These are phyloP conservation scores for Planiliza haematocheilus DNA, from an alignment of 2,113 vertebrate genomes.

Conservation along the genomic window DNA sequence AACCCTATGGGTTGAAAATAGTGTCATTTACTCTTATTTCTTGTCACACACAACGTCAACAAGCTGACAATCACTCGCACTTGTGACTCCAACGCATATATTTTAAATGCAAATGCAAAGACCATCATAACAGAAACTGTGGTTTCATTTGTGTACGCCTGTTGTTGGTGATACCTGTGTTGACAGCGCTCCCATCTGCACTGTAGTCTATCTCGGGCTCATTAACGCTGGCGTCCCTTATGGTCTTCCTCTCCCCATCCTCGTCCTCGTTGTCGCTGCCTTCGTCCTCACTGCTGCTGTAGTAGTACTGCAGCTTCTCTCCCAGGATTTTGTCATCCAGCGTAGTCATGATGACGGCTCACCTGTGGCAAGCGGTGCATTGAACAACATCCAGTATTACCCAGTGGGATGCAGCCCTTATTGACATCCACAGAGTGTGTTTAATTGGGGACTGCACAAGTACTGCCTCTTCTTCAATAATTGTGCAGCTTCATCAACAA, in stretches of 20 bases:
- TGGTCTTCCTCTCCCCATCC: constrained; percentile 79
- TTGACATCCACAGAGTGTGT: neutral
- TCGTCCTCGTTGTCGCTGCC: constrained; percentile 92
- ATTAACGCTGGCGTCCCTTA: constrained; percentile 69
- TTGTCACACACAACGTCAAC: too few relatives aligned
- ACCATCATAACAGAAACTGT: too few relatives aligned
- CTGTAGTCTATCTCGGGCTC: constrained; percentile 85
- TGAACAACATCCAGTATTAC: neutral
- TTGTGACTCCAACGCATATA: too few relatives aligned
- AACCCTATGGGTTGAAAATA: too few relatives aligned
- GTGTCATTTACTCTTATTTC: too few relatives aligned
- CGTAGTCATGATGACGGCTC: constrained; percentile 87
- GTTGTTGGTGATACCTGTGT: constrained; percentile 86
- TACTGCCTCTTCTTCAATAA: neutral
- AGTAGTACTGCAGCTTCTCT: constrained; percentile 98
- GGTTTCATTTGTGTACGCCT: neutral
- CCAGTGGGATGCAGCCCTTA: too few relatives aligned
- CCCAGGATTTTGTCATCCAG: constrained; percentile 94
- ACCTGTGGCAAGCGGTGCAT: constrained; percentile 21
- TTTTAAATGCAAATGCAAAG: too few relatives aligned
- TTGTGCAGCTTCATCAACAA: neutral
- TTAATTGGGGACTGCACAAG: too few relatives aligned
- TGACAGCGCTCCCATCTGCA: constrained; percentile 90
- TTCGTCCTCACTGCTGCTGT: constrained; percentile 97
- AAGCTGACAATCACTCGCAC: too few relatives aligned